Conservation (phyloP, 37 sponge, comb jelly and placozoan genomes). For the Petrosia ficiformis region DNA sequence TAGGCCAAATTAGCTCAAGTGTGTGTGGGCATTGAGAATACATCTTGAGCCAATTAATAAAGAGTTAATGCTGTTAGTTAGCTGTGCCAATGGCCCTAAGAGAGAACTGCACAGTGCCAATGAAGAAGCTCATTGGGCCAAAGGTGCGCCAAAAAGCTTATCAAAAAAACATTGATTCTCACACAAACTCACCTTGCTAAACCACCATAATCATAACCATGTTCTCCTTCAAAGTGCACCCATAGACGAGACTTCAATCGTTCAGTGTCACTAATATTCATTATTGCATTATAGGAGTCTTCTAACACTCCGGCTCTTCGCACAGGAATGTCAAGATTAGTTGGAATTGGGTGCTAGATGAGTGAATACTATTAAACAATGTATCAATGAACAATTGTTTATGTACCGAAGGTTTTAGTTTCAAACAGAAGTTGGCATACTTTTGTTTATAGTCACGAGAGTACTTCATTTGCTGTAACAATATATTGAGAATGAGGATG, state of each 20-base stretch:
- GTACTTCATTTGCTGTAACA: constrained; percentile 73
- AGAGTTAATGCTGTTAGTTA: too few species aligned
- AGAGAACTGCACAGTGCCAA: too few species aligned
- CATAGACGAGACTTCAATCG: constrained; percentile 68
- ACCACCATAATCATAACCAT: constrained; percentile 95
- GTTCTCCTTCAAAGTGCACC: constrained; percentile 92
- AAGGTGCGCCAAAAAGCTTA: too few species aligned
- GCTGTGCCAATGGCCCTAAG: too few species aligned
- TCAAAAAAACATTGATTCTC: background rate
- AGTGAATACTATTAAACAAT: background rate
- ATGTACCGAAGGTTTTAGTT: constrained; percentile 40
- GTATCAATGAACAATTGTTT: background rate
- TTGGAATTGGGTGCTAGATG: constrained; percentile 53
- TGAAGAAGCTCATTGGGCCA: too few species aligned
- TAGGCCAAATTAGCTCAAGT: too few species aligned
- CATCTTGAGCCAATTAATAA: background rate
- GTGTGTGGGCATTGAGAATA: background rate
- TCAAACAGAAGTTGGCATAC: constrained; percentile 73
- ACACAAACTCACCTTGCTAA: constrained; percentile 65
- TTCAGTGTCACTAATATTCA: constrained; percentile 55
- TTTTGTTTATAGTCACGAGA: constrained; percentile 87
- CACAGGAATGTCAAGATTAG: constrained; percentile 67
- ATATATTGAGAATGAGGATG: background rate
- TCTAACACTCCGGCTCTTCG: constrained; percentile 70
- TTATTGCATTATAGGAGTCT: constrained; percentile 75